These are phyloP conservation scores for Slavum lentiscoides DNA, from an alignment of 2,888 invertebrate genomes.

Conservation along the genomic window DNA sequence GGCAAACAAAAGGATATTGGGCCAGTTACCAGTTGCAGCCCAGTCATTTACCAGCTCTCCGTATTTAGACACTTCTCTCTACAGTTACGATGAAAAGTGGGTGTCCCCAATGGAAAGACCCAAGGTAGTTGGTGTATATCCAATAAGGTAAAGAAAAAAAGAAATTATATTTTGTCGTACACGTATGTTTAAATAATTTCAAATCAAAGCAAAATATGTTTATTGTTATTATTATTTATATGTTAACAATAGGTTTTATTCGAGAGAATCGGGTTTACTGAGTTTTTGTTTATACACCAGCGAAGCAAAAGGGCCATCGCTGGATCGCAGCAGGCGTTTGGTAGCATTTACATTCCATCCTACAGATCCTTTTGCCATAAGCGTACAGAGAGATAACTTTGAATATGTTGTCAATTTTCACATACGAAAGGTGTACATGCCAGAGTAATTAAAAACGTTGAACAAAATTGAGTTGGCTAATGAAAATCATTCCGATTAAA, in stretches of 20 bases:
- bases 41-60: constrained; percentile 93
- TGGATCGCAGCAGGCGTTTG: constrained; percentile 73
- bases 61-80: constrained; percentile 86
- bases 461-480: not conserved
- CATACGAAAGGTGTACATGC: constrained; percentile 64
- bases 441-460: constrained; percentile 25
- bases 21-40: constrained; percentile 90
- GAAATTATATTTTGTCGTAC: not conserved
- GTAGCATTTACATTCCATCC: constrained; percentile 97
- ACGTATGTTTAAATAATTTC: constrained; percentile 36
- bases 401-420: constrained; percentile 96
- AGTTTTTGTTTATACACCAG: constrained; percentile 79
- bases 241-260: constrained; percentile 72
- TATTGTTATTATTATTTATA: constrained; percentile 37
- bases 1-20: constrained; percentile 84
- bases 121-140: constrained; percentile 88
- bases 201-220: constrained; percentile 12
- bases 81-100: constrained; percentile 95
- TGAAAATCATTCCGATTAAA: not conserved
- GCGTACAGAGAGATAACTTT: constrained; percentile 88
- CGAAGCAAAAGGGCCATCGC: constrained; percentile 61
- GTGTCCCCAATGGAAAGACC: constrained; percentile 94
- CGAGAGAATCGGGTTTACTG: constrained; percentile 75
- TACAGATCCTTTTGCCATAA: constrained; percentile 92
- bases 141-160: constrained; percentile 72